A percentile compares a stretch with the other conserved stretches of the same genome.
Evolutionary conservation across 2,888 invertebrate species (phyloP).

Genomic region (Pseudanteris insignis): DNA sequence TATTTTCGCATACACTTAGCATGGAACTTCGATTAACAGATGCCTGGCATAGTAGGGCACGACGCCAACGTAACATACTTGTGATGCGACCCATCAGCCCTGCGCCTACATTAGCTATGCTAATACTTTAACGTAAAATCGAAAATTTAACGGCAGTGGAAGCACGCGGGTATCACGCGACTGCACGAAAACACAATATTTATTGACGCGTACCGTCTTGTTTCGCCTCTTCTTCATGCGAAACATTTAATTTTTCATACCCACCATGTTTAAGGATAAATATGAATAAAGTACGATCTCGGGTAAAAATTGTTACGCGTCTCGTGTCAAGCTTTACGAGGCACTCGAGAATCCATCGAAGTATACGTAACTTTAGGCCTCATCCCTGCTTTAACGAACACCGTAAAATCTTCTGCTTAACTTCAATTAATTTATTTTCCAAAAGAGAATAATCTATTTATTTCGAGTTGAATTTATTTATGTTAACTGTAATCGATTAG

Average conservation of each 20-base stretch:
- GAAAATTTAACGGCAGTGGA: slow-evolving; percentile 42
- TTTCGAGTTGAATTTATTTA: too few species aligned
- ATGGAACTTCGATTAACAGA: slow-evolving; percentile 45
- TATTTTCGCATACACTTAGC: slow-evolving; percentile 41
- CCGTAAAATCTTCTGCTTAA: too few species aligned
- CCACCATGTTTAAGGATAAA: neutral
- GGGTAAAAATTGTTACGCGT: too few species aligned
- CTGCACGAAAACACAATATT: slow-evolving; percentile 26
- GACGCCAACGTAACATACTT: slow-evolving; percentile 31
- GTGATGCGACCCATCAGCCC: slow-evolving; percentile 41
- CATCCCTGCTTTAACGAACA: too few species aligned
- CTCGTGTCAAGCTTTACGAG: too few species aligned
- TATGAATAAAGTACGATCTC: slow-evolving; percentile 18
- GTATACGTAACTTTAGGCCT: too few species aligned
- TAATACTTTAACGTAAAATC: slow-evolving; percentile 47
- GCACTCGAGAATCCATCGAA: too few species aligned
- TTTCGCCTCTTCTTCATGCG: slow-evolving; percentile 15
- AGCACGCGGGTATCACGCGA: slow-evolving; percentile 20
- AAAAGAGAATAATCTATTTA: too few species aligned
- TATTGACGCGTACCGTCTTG: slow-evolving; percentile 15
- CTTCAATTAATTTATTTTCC: too few species aligned
- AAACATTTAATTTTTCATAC: slow-evolving; percentile 23
- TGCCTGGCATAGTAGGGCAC: slow-evolving; percentile 37
- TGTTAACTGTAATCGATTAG: too few species aligned
- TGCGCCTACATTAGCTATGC: slow-evolving; percentile 47